Base-by-base conservation (phyloP, 2,888 invertebrate genomes). In the Conchocele bisecta region DNA sequence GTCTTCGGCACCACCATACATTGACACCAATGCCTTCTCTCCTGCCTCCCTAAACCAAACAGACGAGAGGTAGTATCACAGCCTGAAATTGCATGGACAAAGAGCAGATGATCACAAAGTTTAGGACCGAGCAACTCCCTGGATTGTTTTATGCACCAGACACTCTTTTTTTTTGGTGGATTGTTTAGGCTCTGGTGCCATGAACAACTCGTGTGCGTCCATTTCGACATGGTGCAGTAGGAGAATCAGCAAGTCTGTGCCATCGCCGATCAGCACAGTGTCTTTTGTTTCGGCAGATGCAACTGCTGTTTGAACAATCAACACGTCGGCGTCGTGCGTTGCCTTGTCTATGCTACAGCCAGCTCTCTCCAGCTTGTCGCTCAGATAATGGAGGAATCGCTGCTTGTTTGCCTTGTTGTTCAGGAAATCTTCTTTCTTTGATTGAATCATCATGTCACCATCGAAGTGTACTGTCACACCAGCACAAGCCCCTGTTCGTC, bases 211-310 rank as follows among this genome's bases (percentile, higher is more conserved):
- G 60, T 11, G 46, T 15, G 15, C 11, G 3, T 59, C 17, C 17
- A 11, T 13, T 3, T 66, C 56, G 26, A 71, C 68, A 63, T 83
- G 78, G 48, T 70, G 70, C 24, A 72, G 75, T 13, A 86, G 64
- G 1, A 84, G 66, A 5, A 82, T 78, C 2, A 85, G 70, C 13
- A 86, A 56, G 58, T 85, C 83, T 24, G 83, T 86, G 56, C 86
- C 85, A 60, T 85, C 84, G 15, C 83, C 86, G 22, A 85, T 66
- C 2, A 85, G 51, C 24, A 48, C 59, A 26, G 77, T 75, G 7
- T 11, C 11, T 5, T n/a, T 15, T 26, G 20, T 37, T 5, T 17
- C 35, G 15, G 81, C 58, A 39, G 13, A 28, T 6, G 54, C 28
- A 11, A 84, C 24, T 0, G 76, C 81, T 24, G 75, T 84, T 46